Evolutionary conservation across 2,888 invertebrate species (phyloP), one percentile per base, ranked within the genome.

Genomic region (Yponomeuta evonymella): DNA sequence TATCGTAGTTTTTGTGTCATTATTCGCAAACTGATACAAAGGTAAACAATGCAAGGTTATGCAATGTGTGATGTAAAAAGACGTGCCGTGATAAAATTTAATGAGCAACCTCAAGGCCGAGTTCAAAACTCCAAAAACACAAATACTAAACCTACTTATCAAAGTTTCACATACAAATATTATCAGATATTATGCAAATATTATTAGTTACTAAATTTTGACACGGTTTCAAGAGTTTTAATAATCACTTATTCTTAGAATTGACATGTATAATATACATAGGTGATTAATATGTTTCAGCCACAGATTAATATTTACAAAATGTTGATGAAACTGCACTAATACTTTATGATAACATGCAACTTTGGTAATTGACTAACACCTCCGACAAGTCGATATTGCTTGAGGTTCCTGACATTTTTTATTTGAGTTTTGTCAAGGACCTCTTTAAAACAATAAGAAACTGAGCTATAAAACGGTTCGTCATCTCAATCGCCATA

Each of bases 401-500:
- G 65, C 9, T 65, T 30, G 9, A 65, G 33, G 8, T 64, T n/a
- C 15, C 29, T 63, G 63, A 30, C 64, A 33, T 29, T 65, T 29
- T 30, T 30, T 33, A 33, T 10, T 9, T 11, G 5, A 64, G 11
- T 11, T 11, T 65, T 65, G 10, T 12, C 10, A 29, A 65, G 11
- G 29, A 23, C 29, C 64, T 64, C 6, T 6, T 8, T 43, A 43
- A 43, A 30, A 58, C 51, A 58, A 58, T 58, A 30, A 68, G 29
- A 68, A 68, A 68, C 67, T 48, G 30, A 70, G 76, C 76, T 76
- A 70, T 72, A 73, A 75, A 75, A 78, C 78, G 33, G 78, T 79
- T 81, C 79, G 70, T 43, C 36, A 81, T 81, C 80, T 81, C 76
- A 82, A 83, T 82, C 79, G 75, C 75, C 78, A 62, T 65, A 70